phyloP scores from a whole-genome alignment of 2,888 invertebrate genomes.

The Lingula anatina region DNA sequence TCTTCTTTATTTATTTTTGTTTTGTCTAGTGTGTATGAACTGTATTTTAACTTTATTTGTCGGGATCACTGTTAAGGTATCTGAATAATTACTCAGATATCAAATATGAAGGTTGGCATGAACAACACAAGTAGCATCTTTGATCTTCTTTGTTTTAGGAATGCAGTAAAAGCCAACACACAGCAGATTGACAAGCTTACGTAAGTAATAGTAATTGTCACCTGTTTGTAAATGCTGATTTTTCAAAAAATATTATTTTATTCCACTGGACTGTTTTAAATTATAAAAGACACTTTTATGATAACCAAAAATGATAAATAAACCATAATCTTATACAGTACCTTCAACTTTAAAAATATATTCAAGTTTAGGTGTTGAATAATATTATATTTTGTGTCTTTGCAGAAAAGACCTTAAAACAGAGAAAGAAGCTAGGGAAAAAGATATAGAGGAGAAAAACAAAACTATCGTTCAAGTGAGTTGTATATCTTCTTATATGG shows the following conservation, averaged over 20 bases:
- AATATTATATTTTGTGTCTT: no score
- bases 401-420: slow-evolving; percentile 56
- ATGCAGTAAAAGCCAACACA: slow-evolving; percentile 20
- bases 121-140: no score
- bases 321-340: background rate
- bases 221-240: background rate
- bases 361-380: no score
- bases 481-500: no score
- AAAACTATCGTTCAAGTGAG: slow-evolving; percentile 55
- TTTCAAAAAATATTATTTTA: slow-evolving; percentile 1
- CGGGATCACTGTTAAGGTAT: no score
- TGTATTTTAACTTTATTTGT: slow-evolving; percentile 8
- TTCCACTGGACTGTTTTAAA: slow-evolving; percentile 11
- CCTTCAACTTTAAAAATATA: background rate
- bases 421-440: slow-evolving; percentile 62
- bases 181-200: slow-evolving; percentile 24
- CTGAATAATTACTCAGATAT: no score
- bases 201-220: slow-evolving; percentile 20
- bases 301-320: slow-evolving; percentile 6
- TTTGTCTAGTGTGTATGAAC: background rate
- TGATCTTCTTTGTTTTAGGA: slow-evolving; percentile 14
- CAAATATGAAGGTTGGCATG: no score
- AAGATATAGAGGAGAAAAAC: slow-evolving; percentile 63
- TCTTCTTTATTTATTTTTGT: background rate
- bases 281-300: slow-evolving; percentile 8